Base-by-base conservation (phyloP, 2,888 invertebrate species). In the Helobdella robusta region DNA sequence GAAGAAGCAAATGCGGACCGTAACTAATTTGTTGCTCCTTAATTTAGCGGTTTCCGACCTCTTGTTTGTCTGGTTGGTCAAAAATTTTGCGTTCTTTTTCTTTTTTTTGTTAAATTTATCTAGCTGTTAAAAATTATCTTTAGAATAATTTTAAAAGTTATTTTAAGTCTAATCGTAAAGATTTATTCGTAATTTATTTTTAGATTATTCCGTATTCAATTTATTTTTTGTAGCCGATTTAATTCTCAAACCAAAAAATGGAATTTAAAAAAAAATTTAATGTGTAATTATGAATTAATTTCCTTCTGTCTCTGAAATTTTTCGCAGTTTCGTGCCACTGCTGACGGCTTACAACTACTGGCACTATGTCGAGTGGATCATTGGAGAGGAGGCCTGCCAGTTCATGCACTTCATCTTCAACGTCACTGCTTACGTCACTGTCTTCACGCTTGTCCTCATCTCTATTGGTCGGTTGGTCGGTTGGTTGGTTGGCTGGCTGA, bases 21-120 rank as follows among this genome's bases (percentile, higher is more conserved):
- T 89, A n/a, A 91, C 91, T 61, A 91, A 91, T 78, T 84, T 90
- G 46, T 84, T 91, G 32, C 91, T 91, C 73, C 88, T 91, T 68
- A 90, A 91, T 78, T 80, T 91, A 69, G 90, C 90, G 5, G 83
- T 89, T 36, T 89, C 91, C 59, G 91, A 91, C 78, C 82, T 91
- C 36, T 84, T 90, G 30, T 91, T 91, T 79, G 88, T 91, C 50
- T 50, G 62, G 62, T 61, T 40, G 11, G 40, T 40, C n/a, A n/a
- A 15, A 40, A 40, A 40, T 40, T 15, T 40, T n/a, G 56, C 1
- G 28, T 40, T 15, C 18, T 40, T 15, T 48, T 48, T 48, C 6
- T 48, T 5, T 48, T 48, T 8, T 5, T 48, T 1, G 15, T 20
- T 48, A 23, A 48, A 20, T 48, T 48, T 8, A 48, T 2, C 20